A percentile compares a stretch with the other conserved stretches of the same genome.
Evolutionary conservation across 2,113 vertebrate genomes (phyloP).

Genomic region (Eretmochelys imbricata): DNA sequence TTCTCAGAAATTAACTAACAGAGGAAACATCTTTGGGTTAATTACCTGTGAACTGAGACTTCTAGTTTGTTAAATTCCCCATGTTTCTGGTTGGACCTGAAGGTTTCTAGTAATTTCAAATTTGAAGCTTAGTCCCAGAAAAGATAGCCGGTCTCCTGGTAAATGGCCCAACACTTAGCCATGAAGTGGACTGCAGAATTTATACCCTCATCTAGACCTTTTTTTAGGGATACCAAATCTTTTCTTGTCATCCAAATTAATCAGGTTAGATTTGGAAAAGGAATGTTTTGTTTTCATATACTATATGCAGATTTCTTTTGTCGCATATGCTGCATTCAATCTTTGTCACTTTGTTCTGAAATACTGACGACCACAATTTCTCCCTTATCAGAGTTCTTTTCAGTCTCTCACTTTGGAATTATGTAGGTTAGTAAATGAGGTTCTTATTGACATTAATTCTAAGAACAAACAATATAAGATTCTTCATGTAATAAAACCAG

Average conservation of each 20-base stretch:
- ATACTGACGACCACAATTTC: not conserved
- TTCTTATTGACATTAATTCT: not conserved
- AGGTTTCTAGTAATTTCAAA: not conserved
- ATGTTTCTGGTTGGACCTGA: not conserved
- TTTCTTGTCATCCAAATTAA: not conserved
- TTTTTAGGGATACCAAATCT: not conserved
- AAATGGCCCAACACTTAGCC: not conserved
- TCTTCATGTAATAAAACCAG: not conserved
- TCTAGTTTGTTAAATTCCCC: not conserved
- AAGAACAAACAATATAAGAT: not conserved
- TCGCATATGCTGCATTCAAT: not conserved
- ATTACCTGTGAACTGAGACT: not conserved
- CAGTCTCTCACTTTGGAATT: not conserved
- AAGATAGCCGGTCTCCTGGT: not conserved
- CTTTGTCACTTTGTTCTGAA: not conserved
- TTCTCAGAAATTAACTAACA: not conserved
- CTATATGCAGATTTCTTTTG: not conserved
- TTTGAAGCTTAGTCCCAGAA: not conserved
- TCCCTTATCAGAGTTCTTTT: not conserved
- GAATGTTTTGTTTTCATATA: accelerated
- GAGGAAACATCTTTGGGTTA: accelerated
- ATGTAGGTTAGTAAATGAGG: not conserved
- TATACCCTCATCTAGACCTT: not conserved
- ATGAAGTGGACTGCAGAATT: not conserved
- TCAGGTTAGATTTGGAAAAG: not conserved